Evolutionary conservation across 2,797 vertebrate genomes (phyloP).

Genomic region (Diceros bicornis): DNA sequence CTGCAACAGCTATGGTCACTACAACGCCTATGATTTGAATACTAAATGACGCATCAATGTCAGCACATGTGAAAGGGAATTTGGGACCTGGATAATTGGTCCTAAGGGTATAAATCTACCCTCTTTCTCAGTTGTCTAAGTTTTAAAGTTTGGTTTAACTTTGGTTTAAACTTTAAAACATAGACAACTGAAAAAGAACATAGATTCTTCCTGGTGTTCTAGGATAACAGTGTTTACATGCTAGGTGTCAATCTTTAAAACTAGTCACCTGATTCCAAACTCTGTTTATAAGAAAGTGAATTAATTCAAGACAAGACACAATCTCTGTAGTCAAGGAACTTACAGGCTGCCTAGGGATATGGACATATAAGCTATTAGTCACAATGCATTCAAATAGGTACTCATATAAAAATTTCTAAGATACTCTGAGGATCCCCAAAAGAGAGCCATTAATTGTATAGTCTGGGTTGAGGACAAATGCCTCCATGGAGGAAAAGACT

Average conservation of each 20-base stretch:
- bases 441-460: neutral
- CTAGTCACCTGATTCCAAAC: neutral
- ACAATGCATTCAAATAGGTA: constrained; percentile 23
- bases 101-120: constrained; percentile 30
- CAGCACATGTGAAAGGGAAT: constrained; percentile 55
- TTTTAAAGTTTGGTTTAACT: neutral
- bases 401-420: neutral
- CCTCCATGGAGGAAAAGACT: neutral
- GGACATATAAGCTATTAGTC: neutral
- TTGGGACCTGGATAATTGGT: constrained; percentile 76
- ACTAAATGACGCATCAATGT: constrained; percentile 65
- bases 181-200: neutral
- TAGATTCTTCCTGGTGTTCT: constrained; percentile 22
- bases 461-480: neutral
- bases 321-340: neutral
- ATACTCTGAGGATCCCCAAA: neutral
- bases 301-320: constrained; percentile 6
- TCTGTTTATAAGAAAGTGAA: constrained; percentile 47
- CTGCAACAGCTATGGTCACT: constrained; percentile 69
- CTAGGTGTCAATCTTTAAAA: neutral
- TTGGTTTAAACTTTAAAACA: neutral
- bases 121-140: neutral
- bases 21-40: constrained; percentile 76
- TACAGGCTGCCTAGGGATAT: neutral
- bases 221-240: neutral